Evolutionary conservation across 2,888 invertebrate genomes (phyloP).

Genomic region (Danaus chrysippus): DNA sequence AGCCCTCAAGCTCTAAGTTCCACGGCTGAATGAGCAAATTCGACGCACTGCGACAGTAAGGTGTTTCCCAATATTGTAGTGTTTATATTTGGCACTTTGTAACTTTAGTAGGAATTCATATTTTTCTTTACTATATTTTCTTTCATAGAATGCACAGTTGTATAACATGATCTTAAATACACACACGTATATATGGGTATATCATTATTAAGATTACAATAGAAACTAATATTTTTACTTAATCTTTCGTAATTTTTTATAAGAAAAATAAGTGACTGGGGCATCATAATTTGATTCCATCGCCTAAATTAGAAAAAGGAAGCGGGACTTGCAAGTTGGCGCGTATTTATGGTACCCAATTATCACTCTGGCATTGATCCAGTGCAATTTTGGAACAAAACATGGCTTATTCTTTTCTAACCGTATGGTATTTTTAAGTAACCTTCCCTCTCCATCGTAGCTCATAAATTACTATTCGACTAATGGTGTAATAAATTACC

Average conservation of each 20-base stretch:
- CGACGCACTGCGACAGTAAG: conserved; percentile 7
- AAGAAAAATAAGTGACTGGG: conserved; percentile 11
- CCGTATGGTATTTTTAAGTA: conserved; percentile 31
- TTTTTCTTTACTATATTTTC: background rate
- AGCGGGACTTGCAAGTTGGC: conserved; percentile 32
- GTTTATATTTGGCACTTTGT: background rate
- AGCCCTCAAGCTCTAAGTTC: conserved; percentile 5
- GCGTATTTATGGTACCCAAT: conserved; percentile 39
- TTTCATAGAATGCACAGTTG: background rate
- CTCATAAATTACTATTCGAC: conserved; percentile 30
- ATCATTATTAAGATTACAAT: no score
- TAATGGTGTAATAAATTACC: conserved; percentile 32
- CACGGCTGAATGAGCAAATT: conserved; percentile 8
- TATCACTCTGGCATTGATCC: conserved; percentile 37
- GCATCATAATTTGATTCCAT: conserved; percentile 23
- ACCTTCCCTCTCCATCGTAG: conserved; percentile 23
- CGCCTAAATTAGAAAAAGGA: conserved; percentile 25
- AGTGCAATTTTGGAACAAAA: conserved; percentile 37
- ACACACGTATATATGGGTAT: no score
- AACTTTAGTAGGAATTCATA: background rate
- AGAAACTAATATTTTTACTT: no score
- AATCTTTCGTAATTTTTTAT: background rate
- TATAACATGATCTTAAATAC: no score
- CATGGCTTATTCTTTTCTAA: conserved; percentile 34
- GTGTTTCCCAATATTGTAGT: conserved; percentile 4